phyloP scores from a whole-genome alignment of 2,797 vertebrate genomes.

The Hydrocynus forskahlii region DNA sequence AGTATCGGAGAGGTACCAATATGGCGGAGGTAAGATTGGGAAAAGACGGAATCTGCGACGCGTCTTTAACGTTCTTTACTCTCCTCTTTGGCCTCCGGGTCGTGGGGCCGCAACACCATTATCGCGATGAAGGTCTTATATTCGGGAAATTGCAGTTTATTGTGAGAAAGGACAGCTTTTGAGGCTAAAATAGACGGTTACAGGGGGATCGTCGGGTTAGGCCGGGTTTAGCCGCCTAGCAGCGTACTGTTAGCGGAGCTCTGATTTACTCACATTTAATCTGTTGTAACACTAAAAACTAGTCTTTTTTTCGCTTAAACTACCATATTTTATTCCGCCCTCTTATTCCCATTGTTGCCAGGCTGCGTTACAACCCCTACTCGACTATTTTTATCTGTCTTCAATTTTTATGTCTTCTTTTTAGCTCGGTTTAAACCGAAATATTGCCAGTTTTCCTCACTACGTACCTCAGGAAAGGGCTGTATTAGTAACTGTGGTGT shows the following conservation, averaged over 20 bases:
- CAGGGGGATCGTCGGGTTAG: conserved; percentile 53
- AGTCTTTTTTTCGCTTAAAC: neutral
- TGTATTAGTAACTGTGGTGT: neutral
- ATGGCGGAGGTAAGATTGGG: conserved; percentile 88
- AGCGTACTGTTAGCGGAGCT: conserved; percentile 1
- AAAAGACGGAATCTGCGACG: conserved; percentile 73
- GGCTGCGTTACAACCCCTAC: neutral
- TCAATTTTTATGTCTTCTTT: neutral
- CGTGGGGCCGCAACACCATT: conserved; percentile 1
- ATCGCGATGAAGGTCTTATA: conserved; percentile 12
- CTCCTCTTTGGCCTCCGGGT: neutral
- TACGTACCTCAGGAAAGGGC: neutral
- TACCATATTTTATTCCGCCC: neutral
- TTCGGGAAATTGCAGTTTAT: conserved; percentile 22
- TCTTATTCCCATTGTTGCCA: neutral
- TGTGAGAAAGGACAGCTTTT: neutral
- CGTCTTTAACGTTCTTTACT: conserved; percentile 54
- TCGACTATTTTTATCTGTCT: neutral
- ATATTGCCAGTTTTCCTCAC: neutral
- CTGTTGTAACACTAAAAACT: neutral
- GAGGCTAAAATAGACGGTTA: conserved; percentile 52
- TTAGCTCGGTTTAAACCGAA: neutral
- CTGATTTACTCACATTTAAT: neutral
- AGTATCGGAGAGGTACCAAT: conserved; percentile 83
- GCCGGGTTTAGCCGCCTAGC: conserved; percentile 38